These are phyloP conservation scores for Tor tambroides DNA, from an alignment of 2,113 vertebrate genomes.

Conservation along the genomic window DNA sequence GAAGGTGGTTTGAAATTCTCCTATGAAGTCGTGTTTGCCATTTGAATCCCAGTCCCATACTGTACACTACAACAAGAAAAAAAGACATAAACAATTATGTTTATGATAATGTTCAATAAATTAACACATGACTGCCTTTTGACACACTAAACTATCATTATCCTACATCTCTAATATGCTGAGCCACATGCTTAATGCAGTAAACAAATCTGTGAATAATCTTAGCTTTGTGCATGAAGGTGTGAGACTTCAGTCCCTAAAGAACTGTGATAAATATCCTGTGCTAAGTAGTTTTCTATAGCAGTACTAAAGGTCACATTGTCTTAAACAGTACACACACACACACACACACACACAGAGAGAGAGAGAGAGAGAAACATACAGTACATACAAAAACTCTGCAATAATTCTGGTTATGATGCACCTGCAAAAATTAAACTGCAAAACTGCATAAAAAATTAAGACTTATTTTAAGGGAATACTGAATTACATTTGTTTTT, in stretches of 20 bases:
- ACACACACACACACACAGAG: neutral
- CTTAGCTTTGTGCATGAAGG: neutral
- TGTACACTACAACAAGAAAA: slow-evolving; percentile 81
- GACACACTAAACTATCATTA: neutral
- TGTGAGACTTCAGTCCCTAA: neutral
- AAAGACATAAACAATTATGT: neutral
- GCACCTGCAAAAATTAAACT: neutral
- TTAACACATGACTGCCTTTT: neutral
- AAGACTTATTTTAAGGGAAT: neutral
- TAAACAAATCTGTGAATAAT: neutral
- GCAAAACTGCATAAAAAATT: neutral
- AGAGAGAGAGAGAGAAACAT: neutral
- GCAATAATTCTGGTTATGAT: neutral
- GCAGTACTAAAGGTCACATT: neutral
- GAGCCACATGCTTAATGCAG: neutral
- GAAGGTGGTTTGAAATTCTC: slow-evolving; percentile 93
- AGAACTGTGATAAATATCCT: slow-evolving; percentile 9
- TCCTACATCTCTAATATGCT: neutral
- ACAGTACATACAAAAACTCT: neutral
- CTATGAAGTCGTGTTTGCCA: slow-evolving; percentile 98
- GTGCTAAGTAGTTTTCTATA: neutral
- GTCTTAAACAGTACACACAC: neutral
- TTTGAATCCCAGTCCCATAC: slow-evolving; percentile 99
- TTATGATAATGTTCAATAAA: neutral
- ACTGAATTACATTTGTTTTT: neutral